phyloP scores from a whole-genome alignment of 2,113 vertebrate genomes.

The Egretta garzetta region DNA sequence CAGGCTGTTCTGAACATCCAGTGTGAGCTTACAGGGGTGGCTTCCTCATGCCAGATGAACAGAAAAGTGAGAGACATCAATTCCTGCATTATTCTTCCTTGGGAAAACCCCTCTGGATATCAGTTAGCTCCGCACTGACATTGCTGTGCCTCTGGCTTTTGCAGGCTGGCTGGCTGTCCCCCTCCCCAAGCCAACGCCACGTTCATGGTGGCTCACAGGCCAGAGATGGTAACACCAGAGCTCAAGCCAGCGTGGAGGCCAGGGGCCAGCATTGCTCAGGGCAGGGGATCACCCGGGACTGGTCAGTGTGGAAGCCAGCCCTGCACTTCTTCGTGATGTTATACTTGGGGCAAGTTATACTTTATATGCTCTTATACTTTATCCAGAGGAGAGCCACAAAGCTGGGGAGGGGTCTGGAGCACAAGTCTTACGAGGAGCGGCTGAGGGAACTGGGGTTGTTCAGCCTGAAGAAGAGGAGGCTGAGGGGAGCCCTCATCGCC shows the following conservation, averaged over 20 bases:
- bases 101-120: neutral
- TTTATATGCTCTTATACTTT: too few relatives aligned
- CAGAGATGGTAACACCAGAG: neutral
- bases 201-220: fast-evolving
- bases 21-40: neutral
- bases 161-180: neutral
- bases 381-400: too few relatives aligned
- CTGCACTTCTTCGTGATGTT: neutral
- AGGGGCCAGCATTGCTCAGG: neutral
- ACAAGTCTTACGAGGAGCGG: too few relatives aligned
- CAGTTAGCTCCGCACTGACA: fast-evolving
- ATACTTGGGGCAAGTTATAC: too few relatives aligned
- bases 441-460: too few relatives aligned
- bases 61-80: neutral
- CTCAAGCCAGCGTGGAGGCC: fast-evolving
- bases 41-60: fast-evolving
- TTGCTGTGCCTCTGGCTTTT: neutral
- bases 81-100: neutral
- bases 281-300: neutral
- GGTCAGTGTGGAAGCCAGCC: neutral
- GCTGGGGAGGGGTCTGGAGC: too few relatives aligned
- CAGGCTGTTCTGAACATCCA: neutral
- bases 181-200: neutral
- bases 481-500: too few relatives aligned
- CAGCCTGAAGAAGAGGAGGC: too few relatives aligned